phyloP scores from a whole-genome alignment of 2,113 vertebrate species.

The Tachysurus vachellii region DNA sequence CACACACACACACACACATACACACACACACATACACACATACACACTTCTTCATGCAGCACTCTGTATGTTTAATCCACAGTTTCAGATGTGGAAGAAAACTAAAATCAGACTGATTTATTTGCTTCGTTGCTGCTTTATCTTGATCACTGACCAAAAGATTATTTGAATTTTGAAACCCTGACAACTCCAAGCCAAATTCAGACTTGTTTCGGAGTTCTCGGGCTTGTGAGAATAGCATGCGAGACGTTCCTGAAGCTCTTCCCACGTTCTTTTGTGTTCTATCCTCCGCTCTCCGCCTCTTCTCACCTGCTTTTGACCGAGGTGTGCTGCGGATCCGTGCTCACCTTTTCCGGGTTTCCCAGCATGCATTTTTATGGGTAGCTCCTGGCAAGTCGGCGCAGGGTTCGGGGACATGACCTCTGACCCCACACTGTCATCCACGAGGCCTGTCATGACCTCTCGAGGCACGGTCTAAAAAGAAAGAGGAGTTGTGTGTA shows the following conservation, averaged over 20 bases:
- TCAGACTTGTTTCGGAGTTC: neutral
- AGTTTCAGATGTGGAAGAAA: neutral
- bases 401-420: slow-evolving; percentile 74
- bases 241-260: slow-evolving; percentile 18
- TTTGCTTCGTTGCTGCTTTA: neutral
- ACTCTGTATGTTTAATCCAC: neutral
- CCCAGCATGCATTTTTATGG: slow-evolving; percentile 75
- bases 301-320: neutral
- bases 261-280: slow-evolving; percentile 31
- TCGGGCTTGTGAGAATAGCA: neutral
- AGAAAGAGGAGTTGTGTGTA: slow-evolving; percentile 28
- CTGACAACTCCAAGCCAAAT: neutral
- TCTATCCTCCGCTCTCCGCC: neutral
- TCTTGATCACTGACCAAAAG: neutral
- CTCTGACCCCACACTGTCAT: slow-evolving; percentile 74
- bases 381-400: slow-evolving; percentile 78
- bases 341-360: slow-evolving; percentile 82
- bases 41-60: neutral
- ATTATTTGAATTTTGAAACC: no score
- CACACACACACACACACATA: neutral
- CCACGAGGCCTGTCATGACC: slow-evolving; percentile 64
- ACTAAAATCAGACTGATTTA: neutral
- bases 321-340: no score
- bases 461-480: slow-evolving; percentile 71
- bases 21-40: neutral